phyloP scores from a whole-genome alignment of 2,888 invertebrate genomes.

The Camponotus fellah region DNA sequence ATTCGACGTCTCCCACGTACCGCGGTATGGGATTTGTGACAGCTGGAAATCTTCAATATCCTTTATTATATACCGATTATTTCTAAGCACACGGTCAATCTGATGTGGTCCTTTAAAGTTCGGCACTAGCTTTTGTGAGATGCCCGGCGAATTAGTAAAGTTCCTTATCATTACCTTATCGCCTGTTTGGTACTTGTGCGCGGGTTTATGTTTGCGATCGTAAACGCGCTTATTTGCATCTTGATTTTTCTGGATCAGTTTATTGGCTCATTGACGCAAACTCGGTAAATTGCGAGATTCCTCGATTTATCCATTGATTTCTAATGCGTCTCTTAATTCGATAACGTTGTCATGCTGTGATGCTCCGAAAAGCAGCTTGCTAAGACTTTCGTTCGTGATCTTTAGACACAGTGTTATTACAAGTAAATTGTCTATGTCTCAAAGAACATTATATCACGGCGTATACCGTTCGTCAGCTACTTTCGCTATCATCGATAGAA shows the following conservation, averaged over 20 bases:
- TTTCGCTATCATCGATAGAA: background rate
- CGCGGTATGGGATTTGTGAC: constrained; percentile 26
- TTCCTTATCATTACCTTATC: constrained; percentile 64
- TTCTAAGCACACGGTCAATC: background rate
- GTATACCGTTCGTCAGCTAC: background rate
- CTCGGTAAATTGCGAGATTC: constrained; percentile 62
- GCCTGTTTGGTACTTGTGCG: constrained; percentile 54
- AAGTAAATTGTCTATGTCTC: constrained; percentile 64
- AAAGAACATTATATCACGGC: constrained; percentile 40
- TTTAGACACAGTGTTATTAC: constrained; percentile 72
- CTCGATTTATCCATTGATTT: constrained; percentile 28
- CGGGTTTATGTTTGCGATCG: constrained; percentile 65
- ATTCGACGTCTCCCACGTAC: background rate
- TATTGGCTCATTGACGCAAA: constrained; percentile 47
- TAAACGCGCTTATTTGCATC: constrained; percentile 69
- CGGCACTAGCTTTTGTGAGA: background rate
- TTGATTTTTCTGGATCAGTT: constrained; percentile 69
- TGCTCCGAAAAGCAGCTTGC: constrained; percentile 75
- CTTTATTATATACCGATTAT: background rate
- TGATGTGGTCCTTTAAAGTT: background rate
- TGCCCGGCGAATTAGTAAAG: background rate
- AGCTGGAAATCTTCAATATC: constrained; percentile 55
- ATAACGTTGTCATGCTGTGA: constrained; percentile 69
- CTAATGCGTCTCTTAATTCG: constrained; percentile 61
- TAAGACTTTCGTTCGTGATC: constrained; percentile 73